Conservation (phyloP, 1,140 invertebrate species). For the Marisa cornuarietis region DNA sequence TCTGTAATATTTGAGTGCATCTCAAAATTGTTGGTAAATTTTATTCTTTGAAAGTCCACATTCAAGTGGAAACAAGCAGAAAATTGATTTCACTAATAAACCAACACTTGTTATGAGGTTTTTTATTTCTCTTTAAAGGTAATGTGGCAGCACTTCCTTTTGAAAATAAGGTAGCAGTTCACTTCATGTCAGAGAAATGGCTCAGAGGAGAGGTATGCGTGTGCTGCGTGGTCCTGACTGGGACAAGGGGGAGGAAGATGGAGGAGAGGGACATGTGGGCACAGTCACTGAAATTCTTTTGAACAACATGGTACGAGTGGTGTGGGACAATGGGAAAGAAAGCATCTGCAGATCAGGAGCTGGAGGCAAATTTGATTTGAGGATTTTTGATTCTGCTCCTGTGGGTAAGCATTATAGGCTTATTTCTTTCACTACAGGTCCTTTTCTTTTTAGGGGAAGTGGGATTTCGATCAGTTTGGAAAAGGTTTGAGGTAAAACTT, state of each 20-base stretch:
- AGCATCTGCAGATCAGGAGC: constrained; percentile 18
- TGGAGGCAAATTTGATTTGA: constrained; percentile 29
- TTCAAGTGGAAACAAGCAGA: background rate
- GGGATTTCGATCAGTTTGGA: no score
- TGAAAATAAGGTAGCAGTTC: background rate
- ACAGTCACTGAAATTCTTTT: constrained; percentile 24
- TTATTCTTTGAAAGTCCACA: background rate
- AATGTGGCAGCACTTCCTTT: background rate
- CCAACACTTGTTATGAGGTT: background rate
- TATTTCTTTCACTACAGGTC: background rate
- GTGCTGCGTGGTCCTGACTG: constrained; percentile 43
- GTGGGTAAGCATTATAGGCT: constrained; percentile 20
- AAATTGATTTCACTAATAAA: background rate
- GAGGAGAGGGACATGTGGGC: constrained; percentile 42
- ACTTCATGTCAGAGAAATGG: constrained; percentile 7
- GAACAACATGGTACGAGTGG: constrained; percentile 14
- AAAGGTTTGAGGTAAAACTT: background rate
- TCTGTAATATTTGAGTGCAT: no score
- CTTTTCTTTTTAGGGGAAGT: background rate
- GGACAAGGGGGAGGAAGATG: constrained; percentile 29
- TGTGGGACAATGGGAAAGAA: constrained; percentile 34
- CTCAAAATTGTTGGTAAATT: no score
- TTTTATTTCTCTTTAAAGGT: background rate
- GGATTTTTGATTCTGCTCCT: constrained; percentile 35
- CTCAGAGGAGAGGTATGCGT: constrained; percentile 24